phyloP scores from a whole-genome alignment of 2,888 invertebrate genomes.

The Epistrophe eligans region DNA sequence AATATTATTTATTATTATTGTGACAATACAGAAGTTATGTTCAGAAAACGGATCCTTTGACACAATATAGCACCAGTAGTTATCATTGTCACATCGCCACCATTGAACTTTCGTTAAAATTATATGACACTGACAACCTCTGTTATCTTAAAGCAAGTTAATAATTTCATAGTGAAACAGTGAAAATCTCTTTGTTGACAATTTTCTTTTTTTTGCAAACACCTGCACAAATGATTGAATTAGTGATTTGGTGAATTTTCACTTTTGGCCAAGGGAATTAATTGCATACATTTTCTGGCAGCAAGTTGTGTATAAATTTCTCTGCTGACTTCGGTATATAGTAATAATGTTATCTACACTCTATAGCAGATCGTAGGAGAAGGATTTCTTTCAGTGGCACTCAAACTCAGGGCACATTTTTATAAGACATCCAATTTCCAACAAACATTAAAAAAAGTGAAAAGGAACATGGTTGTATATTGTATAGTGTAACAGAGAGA shows the following conservation, averaged over 20 bases:
- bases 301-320: constrained; percentile 48
- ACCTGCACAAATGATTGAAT: constrained; percentile 57
- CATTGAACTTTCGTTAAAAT: constrained; percentile 23
- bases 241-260: constrained; percentile 56
- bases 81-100: no score
- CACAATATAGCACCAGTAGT: background rate
- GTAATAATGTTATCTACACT: background rate
- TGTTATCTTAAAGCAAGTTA: background rate
- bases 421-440: constrained; percentile 1
- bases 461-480: constrained; percentile 51
- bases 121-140: constrained; percentile 20
- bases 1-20: background rate
- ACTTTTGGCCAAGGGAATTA: constrained; percentile 64
- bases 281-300: constrained; percentile 62
- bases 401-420: background rate
- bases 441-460: constrained; percentile 55
- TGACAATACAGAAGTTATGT: background rate
- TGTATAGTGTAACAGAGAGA: constrained; percentile 25
- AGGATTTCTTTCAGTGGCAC: constrained; percentile 44
- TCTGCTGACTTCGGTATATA: constrained; percentile 14
- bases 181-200: constrained; percentile 62
- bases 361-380: constrained; percentile 49
- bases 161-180: constrained; percentile 19
- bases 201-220: constrained; percentile 57
- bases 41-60: constrained; percentile 9